Conservation (phyloP, 2,113 vertebrate genomes). For the Nannobrachium achirus region DNA sequence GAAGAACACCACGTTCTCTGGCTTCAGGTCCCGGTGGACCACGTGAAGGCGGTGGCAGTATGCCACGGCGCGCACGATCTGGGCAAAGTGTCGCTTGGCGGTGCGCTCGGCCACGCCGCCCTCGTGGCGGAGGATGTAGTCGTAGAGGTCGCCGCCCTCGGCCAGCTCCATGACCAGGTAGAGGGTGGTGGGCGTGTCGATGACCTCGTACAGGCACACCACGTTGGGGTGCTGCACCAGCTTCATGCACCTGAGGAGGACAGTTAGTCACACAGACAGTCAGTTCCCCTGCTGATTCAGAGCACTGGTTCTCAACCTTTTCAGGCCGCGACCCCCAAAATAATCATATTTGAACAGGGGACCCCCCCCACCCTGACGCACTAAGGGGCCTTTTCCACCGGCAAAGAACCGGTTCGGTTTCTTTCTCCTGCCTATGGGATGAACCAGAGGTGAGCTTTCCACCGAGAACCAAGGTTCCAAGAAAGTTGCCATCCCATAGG, state of each 20-base stretch:
- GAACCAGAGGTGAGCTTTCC: too few relatives aligned
- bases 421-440: too few relatives aligned
- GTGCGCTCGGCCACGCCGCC: constrained; percentile 80
- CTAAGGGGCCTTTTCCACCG: too few relatives aligned
- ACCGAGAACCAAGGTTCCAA: too few relatives aligned
- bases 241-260: constrained; percentile 82
- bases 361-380: too few relatives aligned
- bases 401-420: too few relatives aligned
- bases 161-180: constrained; percentile 92
- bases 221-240: constrained; percentile 91
- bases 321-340: too few relatives aligned
- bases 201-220: constrained; percentile 89
- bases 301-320: too few relatives aligned
- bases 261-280: background rate
- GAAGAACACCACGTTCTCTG: constrained; percentile 92
- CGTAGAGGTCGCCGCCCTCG: constrained; percentile 88
- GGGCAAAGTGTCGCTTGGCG: constrained; percentile 87
- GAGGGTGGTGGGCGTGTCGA: constrained; percentile 88
- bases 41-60: constrained; percentile 90
- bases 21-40: constrained; percentile 90
- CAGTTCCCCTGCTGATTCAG: background rate
- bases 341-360: too few relatives aligned
- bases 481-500: too few relatives aligned
- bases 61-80: constrained; percentile 87
- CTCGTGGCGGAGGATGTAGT: constrained; percentile 89